Conservation (phyloP, 2,113 vertebrate genomes). For the Neofelis nebulosa region DNA sequence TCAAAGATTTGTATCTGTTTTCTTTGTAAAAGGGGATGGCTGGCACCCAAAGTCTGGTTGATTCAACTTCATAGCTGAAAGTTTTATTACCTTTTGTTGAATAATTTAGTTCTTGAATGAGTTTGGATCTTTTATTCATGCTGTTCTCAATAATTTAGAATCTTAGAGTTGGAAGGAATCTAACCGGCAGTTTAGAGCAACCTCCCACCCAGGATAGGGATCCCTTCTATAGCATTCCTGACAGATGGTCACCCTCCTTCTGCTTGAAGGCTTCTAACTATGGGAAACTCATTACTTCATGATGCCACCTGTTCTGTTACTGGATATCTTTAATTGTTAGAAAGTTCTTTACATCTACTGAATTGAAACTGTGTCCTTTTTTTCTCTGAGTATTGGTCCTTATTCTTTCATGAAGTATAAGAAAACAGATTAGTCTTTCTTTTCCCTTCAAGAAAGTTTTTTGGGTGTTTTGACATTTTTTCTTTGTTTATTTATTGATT, state of each 20-base stretch:
- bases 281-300: neutral
- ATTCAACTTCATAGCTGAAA: slow-evolving; percentile 34
- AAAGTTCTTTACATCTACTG: neutral
- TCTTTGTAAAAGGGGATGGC: neutral
- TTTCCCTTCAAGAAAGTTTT: neutral
- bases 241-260: neutral
- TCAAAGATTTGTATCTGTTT: slow-evolving; percentile 16
- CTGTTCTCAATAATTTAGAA: slow-evolving; percentile 70
- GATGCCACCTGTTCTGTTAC: neutral
- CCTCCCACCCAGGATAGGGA: neutral
- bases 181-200: slow-evolving; percentile 40
- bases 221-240: neutral
- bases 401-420: slow-evolving; percentile 42
- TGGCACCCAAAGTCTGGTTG: slow-evolving; percentile 3
- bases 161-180: slow-evolving; percentile 48
- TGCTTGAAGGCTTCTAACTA: slow-evolving; percentile 20
- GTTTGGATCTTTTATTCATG: slow-evolving; percentile 75
- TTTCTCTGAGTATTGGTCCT: neutral
- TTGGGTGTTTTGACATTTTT: neutral
- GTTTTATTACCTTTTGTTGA: slow-evolving; percentile 59
- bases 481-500: too few relatives aligned
- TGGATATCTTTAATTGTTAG: slow-evolving; percentile 31
- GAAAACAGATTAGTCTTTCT: neutral
- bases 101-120: slow-evolving; percentile 71
- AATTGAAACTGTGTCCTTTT: neutral